Evolutionary conservation across 2,888 invertebrate species (phyloP).

Genomic region (Yponomeuta sedellus): DNA sequence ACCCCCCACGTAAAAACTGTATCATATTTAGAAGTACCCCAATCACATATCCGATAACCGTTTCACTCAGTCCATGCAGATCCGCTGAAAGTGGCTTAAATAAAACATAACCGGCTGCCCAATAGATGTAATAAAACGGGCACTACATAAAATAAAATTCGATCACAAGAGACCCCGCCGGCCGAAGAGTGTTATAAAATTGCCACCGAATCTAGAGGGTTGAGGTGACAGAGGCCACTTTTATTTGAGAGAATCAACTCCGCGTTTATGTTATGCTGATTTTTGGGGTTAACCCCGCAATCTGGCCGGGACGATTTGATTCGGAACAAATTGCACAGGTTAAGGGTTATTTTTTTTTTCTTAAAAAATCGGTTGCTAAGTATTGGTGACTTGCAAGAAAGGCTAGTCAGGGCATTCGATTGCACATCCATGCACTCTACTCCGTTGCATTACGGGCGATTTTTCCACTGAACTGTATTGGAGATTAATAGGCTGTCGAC

Average conservation of each 20-base stretch:
- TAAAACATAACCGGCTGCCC: constrained; percentile 62
- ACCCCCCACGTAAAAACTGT: background rate
- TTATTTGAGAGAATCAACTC: constrained; percentile 9
- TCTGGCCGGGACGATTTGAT: no score
- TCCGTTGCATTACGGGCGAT: no score
- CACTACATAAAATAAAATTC: constrained; percentile 64
- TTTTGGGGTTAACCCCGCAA: background rate
- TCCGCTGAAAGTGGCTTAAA: constrained; percentile 58
- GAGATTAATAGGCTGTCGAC: no score
- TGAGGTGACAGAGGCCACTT: background rate
- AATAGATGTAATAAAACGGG: constrained; percentile 55
- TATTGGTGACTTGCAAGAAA: no score
- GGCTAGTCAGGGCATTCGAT: no score
- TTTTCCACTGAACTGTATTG: no score
- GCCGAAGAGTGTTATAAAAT: constrained; percentile 26
- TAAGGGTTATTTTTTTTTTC: no score
- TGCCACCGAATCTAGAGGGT: constrained; percentile 7
- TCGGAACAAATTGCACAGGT: no score
- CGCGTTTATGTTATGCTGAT: background rate
- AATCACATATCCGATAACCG: constrained; percentile 13
- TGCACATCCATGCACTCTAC: no score
- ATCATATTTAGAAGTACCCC: constrained; percentile 13
- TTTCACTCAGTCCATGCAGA: constrained; percentile 46
- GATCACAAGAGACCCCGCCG: constrained; percentile 29
- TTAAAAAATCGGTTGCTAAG: no score